phyloP scores from a whole-genome alignment of 2,113 vertebrate genomes.

The Amblyopsis rosae region DNA sequence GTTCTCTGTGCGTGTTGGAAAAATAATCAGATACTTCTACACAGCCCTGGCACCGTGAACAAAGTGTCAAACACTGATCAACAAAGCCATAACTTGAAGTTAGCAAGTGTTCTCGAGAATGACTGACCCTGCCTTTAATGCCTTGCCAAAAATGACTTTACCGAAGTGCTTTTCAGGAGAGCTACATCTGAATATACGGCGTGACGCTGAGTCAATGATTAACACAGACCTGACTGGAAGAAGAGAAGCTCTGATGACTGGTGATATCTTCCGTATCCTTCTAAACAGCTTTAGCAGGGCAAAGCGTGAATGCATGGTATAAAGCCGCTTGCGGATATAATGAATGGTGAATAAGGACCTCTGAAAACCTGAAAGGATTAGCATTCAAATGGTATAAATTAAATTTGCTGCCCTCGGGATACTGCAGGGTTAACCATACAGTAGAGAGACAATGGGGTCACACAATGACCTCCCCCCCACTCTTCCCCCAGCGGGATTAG shows the following conservation, averaged over 20 bases:
- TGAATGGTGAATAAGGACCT: slow-evolving; percentile 58
- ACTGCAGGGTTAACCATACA: slow-evolving; percentile 54
- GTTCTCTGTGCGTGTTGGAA: too few species aligned
- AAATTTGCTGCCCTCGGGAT: slow-evolving; percentile 42
- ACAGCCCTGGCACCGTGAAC: too few species aligned
- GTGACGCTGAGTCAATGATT: slow-evolving; percentile 1
- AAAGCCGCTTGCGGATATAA: slow-evolving; percentile 55
- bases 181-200: too few species aligned
- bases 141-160: too few species aligned
- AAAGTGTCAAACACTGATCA: too few species aligned
- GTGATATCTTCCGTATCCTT: slow-evolving; percentile 71
- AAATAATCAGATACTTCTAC: too few species aligned
- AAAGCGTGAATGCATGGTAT: slow-evolving; percentile 34
- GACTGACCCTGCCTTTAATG: neutral
- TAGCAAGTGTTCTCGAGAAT: neutral
- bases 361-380: slow-evolving; percentile 65
- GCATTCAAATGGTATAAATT: slow-evolving; percentile 73
- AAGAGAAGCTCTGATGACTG: slow-evolving; percentile 25
- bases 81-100: too few species aligned
- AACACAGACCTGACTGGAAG: slow-evolving; percentile 26
- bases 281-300: slow-evolving; percentile 56
- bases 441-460: slow-evolving; percentile 64
- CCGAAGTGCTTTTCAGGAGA: too few species aligned
- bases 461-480: slow-evolving; percentile 28
- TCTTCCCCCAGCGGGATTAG: slow-evolving; percentile 30